phyloP scores from a whole-genome alignment of 2,888 invertebrate species.

The Eupithecia abbreviata region DNA sequence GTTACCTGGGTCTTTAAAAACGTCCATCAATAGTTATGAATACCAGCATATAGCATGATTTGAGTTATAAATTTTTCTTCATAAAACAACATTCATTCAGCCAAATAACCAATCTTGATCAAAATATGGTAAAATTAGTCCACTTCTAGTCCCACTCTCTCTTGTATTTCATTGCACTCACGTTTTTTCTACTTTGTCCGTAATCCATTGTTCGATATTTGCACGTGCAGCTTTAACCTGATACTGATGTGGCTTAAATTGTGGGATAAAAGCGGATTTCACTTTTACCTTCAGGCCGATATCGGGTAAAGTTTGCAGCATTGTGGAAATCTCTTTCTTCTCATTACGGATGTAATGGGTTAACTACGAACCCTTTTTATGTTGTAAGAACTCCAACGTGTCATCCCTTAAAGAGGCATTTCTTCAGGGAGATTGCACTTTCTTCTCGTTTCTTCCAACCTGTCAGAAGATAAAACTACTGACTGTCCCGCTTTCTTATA shows the following conservation, averaged over 20 bases:
- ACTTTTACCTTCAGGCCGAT: not conserved
- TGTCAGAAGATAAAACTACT: too few species aligned
- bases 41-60: not conserved
- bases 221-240: conserved; percentile 24
- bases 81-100: too few species aligned
- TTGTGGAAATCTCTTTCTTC: not conserved
- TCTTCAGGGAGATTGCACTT: too few species aligned
- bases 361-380: too few species aligned
- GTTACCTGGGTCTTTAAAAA: not conserved
- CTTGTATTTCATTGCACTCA: conserved; percentile 6
- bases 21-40: not conserved
- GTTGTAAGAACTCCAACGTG: too few species aligned
- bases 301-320: not conserved
- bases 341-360: too few species aligned
- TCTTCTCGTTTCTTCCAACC: too few species aligned
- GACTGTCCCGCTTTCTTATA: too few species aligned
- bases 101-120: not conserved
- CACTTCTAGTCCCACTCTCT: not conserved
- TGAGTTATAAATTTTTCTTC: not conserved
- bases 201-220: conserved; percentile 26
- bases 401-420: too few species aligned
- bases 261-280: conserved; percentile 5
- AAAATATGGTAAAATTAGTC: not conserved
- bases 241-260: conserved; percentile 2
- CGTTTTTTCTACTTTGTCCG: conserved; percentile 29